phyloP scores from a whole-genome alignment of 2,113 vertebrate genomes.

The Pollachius pollachius region DNA sequence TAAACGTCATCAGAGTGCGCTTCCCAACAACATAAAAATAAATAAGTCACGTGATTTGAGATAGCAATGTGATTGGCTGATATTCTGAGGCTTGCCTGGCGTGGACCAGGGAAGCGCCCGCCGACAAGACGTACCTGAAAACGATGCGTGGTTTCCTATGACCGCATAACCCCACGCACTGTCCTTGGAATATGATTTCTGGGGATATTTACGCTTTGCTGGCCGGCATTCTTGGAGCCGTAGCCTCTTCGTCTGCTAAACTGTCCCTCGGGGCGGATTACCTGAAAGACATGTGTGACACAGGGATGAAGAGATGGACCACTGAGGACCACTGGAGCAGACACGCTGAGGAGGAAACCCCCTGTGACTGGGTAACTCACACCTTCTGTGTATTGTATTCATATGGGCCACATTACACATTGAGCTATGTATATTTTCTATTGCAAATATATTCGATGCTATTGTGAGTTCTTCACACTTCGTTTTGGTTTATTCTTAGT shows the following conservation, averaged over 20 bases:
- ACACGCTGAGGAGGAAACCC: conserved; percentile 7
- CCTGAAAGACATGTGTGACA: conserved; percentile 59
- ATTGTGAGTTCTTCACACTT: too few relatives aligned
- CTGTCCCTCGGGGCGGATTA: conserved; percentile 76
- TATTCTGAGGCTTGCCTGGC: too few relatives aligned
- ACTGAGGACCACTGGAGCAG: conserved; percentile 16
- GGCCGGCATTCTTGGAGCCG: conserved; percentile 77
- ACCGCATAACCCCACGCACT: too few relatives aligned
- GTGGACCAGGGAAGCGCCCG: too few relatives aligned
- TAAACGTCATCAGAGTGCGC: conserved; percentile 50
- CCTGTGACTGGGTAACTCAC: conserved; percentile 74
- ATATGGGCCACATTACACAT: too few relatives aligned
- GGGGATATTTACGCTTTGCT: conserved; percentile 66
- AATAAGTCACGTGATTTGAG: conserved; percentile 5
- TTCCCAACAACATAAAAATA: background rate
- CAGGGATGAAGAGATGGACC: conserved; percentile 32
- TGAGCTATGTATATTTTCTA: too few relatives aligned
- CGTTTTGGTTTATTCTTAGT: too few relatives aligned
- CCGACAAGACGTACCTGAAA: too few relatives aligned
- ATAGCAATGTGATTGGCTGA: conserved; percentile 20
- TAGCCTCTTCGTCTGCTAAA: conserved; percentile 82
- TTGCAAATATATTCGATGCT: too few relatives aligned
- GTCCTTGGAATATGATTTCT: conserved; percentile 36
- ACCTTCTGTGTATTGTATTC: too few relatives aligned
- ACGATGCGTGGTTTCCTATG: too few relatives aligned